Evolutionary conservation across 2,113 vertebrate species (phyloP).

Genomic region (Hucho hucho): DNA sequence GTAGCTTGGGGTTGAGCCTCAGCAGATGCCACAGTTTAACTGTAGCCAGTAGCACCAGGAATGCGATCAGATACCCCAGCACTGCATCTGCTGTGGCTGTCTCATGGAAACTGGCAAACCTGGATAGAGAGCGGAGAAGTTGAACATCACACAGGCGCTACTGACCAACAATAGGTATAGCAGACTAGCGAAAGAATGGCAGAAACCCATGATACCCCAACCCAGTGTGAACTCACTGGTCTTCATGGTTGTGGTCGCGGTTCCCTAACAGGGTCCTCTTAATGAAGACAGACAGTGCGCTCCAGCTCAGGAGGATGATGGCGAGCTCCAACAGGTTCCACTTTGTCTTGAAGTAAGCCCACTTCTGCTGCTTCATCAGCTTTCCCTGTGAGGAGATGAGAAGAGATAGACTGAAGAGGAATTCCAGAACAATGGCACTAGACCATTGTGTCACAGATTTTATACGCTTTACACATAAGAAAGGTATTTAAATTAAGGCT

Average conservation of each 20-base stretch:
- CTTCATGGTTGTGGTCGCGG: slow-evolving; percentile 69
- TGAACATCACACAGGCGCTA: neutral
- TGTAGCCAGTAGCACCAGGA: slow-evolving; percentile 90
- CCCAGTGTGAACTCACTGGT: slow-evolving; percentile 72
- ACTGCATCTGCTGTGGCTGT: slow-evolving; percentile 84
- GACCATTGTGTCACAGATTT: neutral
- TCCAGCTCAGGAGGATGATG: slow-evolving; percentile 91
- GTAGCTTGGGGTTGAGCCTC: slow-evolving; percentile 90
- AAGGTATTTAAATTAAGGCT: slow-evolving; percentile 20
- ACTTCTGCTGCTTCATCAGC: slow-evolving; percentile 80
- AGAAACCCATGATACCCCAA: neutral
- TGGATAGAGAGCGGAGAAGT: slow-evolving; percentile 44
- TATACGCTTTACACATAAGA: neutral
- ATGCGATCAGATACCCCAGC: slow-evolving; percentile 91
- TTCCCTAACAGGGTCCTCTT: slow-evolving; percentile 83
- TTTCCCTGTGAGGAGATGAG: slow-evolving; percentile 75
- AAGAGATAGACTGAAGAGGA: neutral
- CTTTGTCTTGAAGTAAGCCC: slow-evolving; percentile 85
- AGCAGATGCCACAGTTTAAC: slow-evolving; percentile 94
- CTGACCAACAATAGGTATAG: neutral
- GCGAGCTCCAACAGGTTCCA: slow-evolving; percentile 87
- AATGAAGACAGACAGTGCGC: slow-evolving; percentile 84
- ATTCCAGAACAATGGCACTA: neutral
- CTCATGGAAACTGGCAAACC: slow-evolving; percentile 86
- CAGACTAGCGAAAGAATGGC: no score